Conservation (phyloP, 2,888 invertebrate genomes). For the Protodeltote pygarga region DNA sequence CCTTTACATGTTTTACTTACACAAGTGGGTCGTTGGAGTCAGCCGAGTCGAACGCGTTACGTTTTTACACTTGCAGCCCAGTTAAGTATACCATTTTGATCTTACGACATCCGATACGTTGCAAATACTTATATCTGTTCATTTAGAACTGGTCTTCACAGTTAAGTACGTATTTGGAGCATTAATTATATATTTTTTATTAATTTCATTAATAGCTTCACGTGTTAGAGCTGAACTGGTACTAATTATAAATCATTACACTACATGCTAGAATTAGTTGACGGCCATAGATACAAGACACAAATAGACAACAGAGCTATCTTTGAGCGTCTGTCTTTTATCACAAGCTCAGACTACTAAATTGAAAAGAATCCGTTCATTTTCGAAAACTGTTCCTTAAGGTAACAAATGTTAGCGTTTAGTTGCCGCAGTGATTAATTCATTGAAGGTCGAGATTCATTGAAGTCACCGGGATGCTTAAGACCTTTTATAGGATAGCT, state of each 20-base stretch:
- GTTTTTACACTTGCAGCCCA: constrained; percentile 59
- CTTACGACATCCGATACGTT: constrained; percentile 63
- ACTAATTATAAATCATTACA: constrained; percentile 39
- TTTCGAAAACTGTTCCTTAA: too few relatives aligned
- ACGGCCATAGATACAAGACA: constrained; percentile 13
- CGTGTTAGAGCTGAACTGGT: constrained; percentile 16
- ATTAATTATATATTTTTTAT: constrained; percentile 24
- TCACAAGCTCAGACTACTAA: too few relatives aligned
- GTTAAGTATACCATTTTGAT: constrained; percentile 22
- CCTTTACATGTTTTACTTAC: constrained; percentile 50
- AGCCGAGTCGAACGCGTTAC: constrained; percentile 69
- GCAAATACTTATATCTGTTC: constrained; percentile 42
- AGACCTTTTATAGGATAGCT: too few relatives aligned
- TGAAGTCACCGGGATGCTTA: too few relatives aligned
- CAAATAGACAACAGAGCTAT: constrained; percentile 22
- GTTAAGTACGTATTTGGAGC: constrained; percentile 35
- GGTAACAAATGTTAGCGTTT: too few relatives aligned
- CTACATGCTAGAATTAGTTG: constrained; percentile 24
- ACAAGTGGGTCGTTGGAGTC: constrained; percentile 66
- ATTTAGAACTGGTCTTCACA: constrained; percentile 28
- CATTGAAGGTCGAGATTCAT: too few relatives aligned
- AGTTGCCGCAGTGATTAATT: too few relatives aligned
- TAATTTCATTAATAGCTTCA: constrained; percentile 27
- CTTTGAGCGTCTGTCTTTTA: background rate
- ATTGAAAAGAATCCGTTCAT: too few relatives aligned